These are phyloP conservation scores for Chironomus striatipennis DNA, from an alignment of 1,140 invertebrate genomes.

Conservation along the genomic window DNA sequence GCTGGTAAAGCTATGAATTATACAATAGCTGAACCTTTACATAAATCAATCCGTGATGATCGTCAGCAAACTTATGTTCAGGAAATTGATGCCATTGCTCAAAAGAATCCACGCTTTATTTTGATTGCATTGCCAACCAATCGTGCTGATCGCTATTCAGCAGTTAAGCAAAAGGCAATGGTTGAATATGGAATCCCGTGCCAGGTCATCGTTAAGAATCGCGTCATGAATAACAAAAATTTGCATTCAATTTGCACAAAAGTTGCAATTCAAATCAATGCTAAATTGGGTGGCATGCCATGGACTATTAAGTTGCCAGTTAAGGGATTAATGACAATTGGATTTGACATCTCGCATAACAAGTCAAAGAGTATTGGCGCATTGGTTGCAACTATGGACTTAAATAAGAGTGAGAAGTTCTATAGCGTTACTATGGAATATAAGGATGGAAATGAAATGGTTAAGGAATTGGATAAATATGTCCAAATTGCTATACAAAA, in stretches of 20 bases:
- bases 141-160: slow-evolving; percentile 15
- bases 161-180: slow-evolving; percentile 76
- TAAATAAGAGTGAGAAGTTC: slow-evolving; percentile 38
- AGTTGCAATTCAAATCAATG: slow-evolving; percentile 78
- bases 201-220: slow-evolving; percentile 58
- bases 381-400: slow-evolving; percentile 70
- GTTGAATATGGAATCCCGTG: slow-evolving; percentile 63
- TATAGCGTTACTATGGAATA: slow-evolving; percentile 54
- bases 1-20: slow-evolving; percentile 41
- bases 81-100: background rate
- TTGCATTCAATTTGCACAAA: slow-evolving; percentile 76
- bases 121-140: background rate
- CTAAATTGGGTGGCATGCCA: slow-evolving; percentile 81
- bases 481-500: too few relatives aligned
- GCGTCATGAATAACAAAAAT: slow-evolving; percentile 39
- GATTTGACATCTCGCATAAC: slow-evolving; percentile 71
- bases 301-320: slow-evolving; percentile 70
- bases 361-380: slow-evolving; percentile 57
- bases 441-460: slow-evolving; percentile 69
- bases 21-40: background rate
- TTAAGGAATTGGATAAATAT: too few relatives aligned
- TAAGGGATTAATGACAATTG: slow-evolving; percentile 65
- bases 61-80: background rate
- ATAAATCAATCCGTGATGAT: background rate
- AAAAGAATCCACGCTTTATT: background rate